Evolutionary conservation across 1,140 invertebrate genomes (phyloP), one percentile per base, ranked within the genome.

Genomic region (Manduca sexta): DNA sequence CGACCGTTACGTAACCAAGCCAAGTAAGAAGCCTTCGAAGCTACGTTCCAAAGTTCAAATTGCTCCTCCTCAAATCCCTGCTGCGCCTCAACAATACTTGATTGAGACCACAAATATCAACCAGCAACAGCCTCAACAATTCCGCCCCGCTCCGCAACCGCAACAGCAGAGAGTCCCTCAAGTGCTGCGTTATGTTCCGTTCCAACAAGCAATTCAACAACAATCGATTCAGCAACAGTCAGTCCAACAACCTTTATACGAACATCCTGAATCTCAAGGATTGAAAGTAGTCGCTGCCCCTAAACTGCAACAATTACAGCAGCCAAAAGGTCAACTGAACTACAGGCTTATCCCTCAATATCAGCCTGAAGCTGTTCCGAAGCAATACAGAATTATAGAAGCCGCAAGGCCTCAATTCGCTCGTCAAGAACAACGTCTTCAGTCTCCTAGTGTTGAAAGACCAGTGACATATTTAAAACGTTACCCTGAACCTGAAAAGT

Each of bases 71-170:
- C 73, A 74, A 45, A 42, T 69, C 18, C 52, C 75, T 15, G 40
- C 68, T 12, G 74, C 82, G n/a, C 79, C 82, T 26, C 79, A 83
- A 29, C 82, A 85, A 51, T 85, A 82, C 45, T 42, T 85, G 5
- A 85, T 85, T 17, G 82, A 85, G 56, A 83, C 82, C 3, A 85
- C 82, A 13, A 85, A 85, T 38, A 71, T 80, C 79, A 80, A 49
- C 72, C 75, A 74, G 30, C 61, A 63, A 35, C 56, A 59, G 46
- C 54, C 54, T 11, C 65, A 66, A 12, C 68, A 72, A 42, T 69
- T 69, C 40, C 61, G 63, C 16, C 52, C 62, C 8, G 50, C 60
- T 8, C 50, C 52, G 0, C 76, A 78, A 49, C 50, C 52, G 0
- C 76, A 78, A 49, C 60, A 43, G 6, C 77, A 81, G 45, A 64